Conservation (phyloP, 2,888 invertebrate genomes). For the Agrenia bidenticulata region DNA sequence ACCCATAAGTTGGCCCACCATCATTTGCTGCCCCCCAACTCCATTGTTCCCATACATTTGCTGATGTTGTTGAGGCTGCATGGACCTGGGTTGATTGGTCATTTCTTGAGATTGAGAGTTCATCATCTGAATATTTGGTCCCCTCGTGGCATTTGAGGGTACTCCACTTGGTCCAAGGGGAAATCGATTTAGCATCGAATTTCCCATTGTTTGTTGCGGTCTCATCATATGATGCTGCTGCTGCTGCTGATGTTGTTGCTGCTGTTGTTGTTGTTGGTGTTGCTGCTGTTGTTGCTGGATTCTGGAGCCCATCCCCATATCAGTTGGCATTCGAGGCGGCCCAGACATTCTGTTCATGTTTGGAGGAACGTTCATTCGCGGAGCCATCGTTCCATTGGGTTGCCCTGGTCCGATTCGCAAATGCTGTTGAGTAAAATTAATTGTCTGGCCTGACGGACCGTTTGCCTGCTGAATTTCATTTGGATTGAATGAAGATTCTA, state of each 20-base stretch:
- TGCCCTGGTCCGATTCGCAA: slow-evolving; percentile 38
- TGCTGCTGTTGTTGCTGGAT: slow-evolving; percentile 14
- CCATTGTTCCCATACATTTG: slow-evolving; percentile 13
- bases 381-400: slow-evolving; percentile 18
- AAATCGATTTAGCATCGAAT: slow-evolving; percentile 38
- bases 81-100: slow-evolving; percentile 16
- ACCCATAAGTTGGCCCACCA: slow-evolving; percentile 5
- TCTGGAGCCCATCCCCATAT: slow-evolving; percentile 11
- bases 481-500: slow-evolving; percentile 27
- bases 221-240: slow-evolving; percentile 30
- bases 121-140: slow-evolving; percentile 32
- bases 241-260: slow-evolving; percentile 19
- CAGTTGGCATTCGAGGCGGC: slow-evolving; percentile 27
- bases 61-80: slow-evolving; percentile 35
- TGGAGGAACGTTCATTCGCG: slow-evolving; percentile 32
- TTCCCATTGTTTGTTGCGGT: slow-evolving; percentile 26
- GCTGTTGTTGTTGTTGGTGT: slow-evolving; percentile 32
- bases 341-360: slow-evolving; percentile 39
- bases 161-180: slow-evolving; percentile 31
- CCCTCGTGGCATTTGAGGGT: slow-evolving; percentile 25
- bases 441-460: slow-evolving; percentile 47
- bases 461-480: slow-evolving; percentile 43
- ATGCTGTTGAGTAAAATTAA: slow-evolving; percentile 53
- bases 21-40: slow-evolving; percentile 17
- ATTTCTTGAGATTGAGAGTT: slow-evolving; percentile 23